Evolutionary conservation across 2,888 invertebrate species (phyloP).

Genomic region (Euplexia lucipara): DNA sequence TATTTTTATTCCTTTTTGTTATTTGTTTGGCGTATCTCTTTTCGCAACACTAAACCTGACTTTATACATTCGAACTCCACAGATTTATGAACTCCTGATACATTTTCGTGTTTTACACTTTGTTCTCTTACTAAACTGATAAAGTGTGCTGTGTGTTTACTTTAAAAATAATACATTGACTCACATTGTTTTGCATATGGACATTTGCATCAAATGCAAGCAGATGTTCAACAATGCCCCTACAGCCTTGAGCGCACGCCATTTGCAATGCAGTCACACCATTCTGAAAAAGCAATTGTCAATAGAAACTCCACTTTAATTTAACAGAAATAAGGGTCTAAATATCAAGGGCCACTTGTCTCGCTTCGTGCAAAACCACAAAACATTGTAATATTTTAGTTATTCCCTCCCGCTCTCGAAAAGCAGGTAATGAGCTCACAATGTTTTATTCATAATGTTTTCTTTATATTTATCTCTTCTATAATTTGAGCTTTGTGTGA

Average conservation of each 20-base stretch:
- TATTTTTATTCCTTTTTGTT: no score
- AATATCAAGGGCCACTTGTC: constrained; percentile 3
- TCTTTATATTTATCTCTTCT: constrained; percentile 46
- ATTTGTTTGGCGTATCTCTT: neutral
- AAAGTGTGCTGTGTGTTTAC: neutral
- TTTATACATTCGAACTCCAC: neutral
- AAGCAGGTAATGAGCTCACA: constrained; percentile 52
- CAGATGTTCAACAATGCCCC: constrained; percentile 93
- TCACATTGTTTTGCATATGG: constrained; percentile 93
- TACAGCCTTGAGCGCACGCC: constrained; percentile 93
- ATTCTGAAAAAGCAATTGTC: constrained; percentile 84
- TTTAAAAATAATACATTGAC: constrained; percentile 52
- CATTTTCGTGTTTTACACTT: neutral
- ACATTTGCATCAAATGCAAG: constrained; percentile 92
- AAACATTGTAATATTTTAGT: constrained; percentile 33
- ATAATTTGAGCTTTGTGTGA: constrained; percentile 55
- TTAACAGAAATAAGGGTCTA: neutral
- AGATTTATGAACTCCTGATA: constrained; percentile 25
- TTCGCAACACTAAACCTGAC: neutral
- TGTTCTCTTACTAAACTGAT: constrained; percentile 1
- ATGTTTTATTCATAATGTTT: constrained; percentile 66
- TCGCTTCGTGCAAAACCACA: constrained; percentile 17
- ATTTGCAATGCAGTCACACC: constrained; percentile 93
- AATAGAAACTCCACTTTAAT: constrained; percentile 28
- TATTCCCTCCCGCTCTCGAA: constrained; percentile 14